Conservation (phyloP, 2,797 vertebrate species). For the Vultur gryphus region DNA sequence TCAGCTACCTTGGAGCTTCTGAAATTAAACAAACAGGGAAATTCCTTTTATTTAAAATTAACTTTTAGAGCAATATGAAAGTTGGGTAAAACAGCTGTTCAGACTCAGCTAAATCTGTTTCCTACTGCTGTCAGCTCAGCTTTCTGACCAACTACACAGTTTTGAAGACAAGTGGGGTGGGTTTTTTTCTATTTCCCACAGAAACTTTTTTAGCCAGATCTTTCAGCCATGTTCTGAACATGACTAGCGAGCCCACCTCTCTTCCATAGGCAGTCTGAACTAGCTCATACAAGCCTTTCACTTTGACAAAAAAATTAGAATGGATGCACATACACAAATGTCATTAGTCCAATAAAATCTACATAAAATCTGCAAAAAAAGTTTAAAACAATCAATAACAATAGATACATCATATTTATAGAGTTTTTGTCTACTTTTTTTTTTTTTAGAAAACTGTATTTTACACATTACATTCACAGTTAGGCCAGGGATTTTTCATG, state of each 20-base stretch:
- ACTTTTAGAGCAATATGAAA: neutral
- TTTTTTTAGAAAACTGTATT: neutral
- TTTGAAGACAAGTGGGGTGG: neutral
- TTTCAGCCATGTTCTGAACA: neutral
- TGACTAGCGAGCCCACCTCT: neutral
- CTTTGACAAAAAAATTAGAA: neutral
- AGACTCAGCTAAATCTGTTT: neutral
- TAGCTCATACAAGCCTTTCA: neutral
- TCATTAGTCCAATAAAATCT: neutral
- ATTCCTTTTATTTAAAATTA: neutral
- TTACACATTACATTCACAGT: neutral
- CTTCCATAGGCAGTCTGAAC: neutral
- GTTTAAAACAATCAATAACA: neutral
- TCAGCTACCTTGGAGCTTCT: neutral
- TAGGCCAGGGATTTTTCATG: neutral
- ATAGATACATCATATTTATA: neutral
- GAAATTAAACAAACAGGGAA: neutral
- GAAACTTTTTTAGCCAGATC: neutral
- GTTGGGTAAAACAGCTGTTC: neutral
- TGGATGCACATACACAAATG: neutral
- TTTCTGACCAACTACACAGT: neutral
- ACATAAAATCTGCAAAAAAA: neutral
- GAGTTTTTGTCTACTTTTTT: fast-evolving
- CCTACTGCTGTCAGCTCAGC: neutral
- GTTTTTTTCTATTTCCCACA: neutral